Base-by-base conservation (phyloP, 2,888 invertebrate genomes). In the Exephanes ischioxanthus region DNA sequence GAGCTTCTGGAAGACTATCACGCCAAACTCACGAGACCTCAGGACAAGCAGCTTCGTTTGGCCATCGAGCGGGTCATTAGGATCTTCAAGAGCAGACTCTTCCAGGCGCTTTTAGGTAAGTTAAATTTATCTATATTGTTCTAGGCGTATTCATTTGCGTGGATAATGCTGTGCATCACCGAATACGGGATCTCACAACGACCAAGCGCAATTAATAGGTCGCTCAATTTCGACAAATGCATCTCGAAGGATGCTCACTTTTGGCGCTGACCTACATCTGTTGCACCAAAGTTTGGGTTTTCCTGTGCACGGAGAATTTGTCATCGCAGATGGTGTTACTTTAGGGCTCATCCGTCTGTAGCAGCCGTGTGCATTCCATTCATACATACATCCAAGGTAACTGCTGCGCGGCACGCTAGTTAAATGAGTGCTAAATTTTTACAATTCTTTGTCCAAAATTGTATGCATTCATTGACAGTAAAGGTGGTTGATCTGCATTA, bases 1-100 rank as follows among this genome's bases (percentile, higher is more conserved):
- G 99, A 99, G 96, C 96, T 99, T 93, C 96, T 99, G 93, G 99
- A 99, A 95, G 99, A 99, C 94, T 99, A 99, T 95, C 99, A 99
- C 95, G 97, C 97, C 90, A 98, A 98, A 94, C 95, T 99, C 92
- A 97, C 97, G 90, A 97, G 97, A 94, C 97, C 99, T 79, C 98
- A 99, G 94, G 99, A 99, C 95, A 97, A 98, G 93, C 99, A 99
- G 94, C 96, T 99, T 90, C 96, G 99, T 90, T 96, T 97, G 91
- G 99, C 99, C 90, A 99, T 99, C 94, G 99, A 99, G 95, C 96
- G 99, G 91, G 99, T 99, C 93, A 99, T 99, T 94, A 96, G 98
- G 92, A 99, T 99, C 95, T 99, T 99, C 96, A 99, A 99, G 95
- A 99, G 99, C 91, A 96, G 98, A 87, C 97, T 99, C 87, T 99